Evolutionary conservation across 2,113 vertebrate genomes (phyloP), one percentile per base, ranked within the genome.

Genomic region (Cardinalis cardinalis): DNA sequence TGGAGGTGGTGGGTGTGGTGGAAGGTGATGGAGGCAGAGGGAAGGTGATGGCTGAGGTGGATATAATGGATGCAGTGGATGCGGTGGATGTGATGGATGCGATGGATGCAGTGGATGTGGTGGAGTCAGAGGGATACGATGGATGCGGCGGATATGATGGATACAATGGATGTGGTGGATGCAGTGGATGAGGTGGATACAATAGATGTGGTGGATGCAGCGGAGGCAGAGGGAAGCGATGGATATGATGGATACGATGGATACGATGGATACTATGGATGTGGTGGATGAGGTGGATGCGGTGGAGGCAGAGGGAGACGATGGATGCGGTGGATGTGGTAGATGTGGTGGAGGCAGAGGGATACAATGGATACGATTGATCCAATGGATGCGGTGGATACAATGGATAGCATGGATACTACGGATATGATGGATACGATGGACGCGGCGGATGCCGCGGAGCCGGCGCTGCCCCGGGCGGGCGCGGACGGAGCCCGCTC

Each of bases 1-100:
- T n/a, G 58, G 29, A n/a, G 1, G 14, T 5, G 6, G 10, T 46
- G 64, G 43, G 14, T 10, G n/a, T 0, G 1, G 2, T 51, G 28
- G 48, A 18, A 52, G 11, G 40, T 1, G 12, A 6, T 32, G 38
- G 23, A 34, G 5, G 14, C 3, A 20, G 8, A 25, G 34, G 16
- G 18, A n/a, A 8, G 31, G 31, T 0, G 3, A 11, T 18, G 32
- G 16, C 7, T 13, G 24, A 1, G 0, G 6, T 16, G 52, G 40
- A 28, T 14, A 3, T 3, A 1, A 1, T 21, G 66, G 14, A 32
- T 17, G 17, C 15, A 1, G 4, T 8, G 52, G 9, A 25, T 4
- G 29, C 2, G 8, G 7, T n/a, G 53, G 13, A 9, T 52, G 3
- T 2, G 3, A 2, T 29, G 26, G 49, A 51, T 16, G 6, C 1